phyloP scores from a whole-genome alignment of 1,140 invertebrate genomes.

The Melanaphis sacchari region DNA sequence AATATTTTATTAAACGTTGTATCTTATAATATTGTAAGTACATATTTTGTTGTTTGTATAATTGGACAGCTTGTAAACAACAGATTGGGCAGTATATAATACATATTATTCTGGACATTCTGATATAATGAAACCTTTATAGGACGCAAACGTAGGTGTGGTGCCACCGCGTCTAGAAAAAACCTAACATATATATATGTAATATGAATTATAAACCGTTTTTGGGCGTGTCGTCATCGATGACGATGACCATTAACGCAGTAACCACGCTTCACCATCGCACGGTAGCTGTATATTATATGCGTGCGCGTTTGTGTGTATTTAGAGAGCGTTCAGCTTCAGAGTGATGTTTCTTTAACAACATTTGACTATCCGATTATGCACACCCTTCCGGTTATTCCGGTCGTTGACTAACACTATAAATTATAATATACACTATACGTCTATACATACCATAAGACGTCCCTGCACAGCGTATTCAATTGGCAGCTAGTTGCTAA shows the following conservation, averaged over 20 bases:
- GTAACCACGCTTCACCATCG: not conserved
- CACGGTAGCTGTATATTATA: not conserved
- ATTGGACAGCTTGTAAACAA: not conserved
- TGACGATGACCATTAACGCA: constrained; percentile 2
- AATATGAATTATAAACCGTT: not conserved
- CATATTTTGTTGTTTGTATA: not conserved
- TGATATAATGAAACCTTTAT: not conserved
- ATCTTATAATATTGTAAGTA: not conserved
- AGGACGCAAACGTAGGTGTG: not conserved
- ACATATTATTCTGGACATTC: not conserved
- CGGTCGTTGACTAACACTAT: too few relatives aligned
- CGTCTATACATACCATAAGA: too few relatives aligned
- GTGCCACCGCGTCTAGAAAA: not conserved
- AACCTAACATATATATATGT: not conserved
- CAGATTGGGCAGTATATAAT: not conserved
- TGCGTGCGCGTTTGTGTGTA: not conserved
- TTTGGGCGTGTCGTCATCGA: not conserved
- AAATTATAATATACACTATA: too few relatives aligned
- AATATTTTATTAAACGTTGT: not conserved
- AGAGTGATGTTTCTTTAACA: not conserved
- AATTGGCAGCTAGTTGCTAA: not conserved
- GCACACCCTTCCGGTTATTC: not conserved
- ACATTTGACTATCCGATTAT: not conserved
- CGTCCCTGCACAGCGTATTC: not conserved
- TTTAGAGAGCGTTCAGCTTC: not conserved